Conservation (phyloP, 2,888 invertebrate genomes). For the Acanthosoma haemorrhoidale region DNA sequence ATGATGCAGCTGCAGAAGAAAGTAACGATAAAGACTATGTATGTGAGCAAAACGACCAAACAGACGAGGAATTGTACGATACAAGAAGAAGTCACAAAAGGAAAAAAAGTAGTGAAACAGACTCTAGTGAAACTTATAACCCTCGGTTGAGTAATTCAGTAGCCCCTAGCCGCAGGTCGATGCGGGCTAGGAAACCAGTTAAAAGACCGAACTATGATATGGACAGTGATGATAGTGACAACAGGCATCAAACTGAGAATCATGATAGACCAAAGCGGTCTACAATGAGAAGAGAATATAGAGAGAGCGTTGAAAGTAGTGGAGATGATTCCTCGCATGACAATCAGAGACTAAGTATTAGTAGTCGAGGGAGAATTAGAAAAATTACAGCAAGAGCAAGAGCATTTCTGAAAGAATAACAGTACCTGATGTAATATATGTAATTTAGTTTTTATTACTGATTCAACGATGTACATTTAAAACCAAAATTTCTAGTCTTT, state of each 20-base stretch:
- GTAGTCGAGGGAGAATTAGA: slow-evolving; percentile 77
- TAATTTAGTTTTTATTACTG: background rate
- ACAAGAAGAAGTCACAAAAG: slow-evolving; percentile 34
- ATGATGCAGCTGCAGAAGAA: slow-evolving; percentile 40
- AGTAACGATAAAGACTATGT: slow-evolving; percentile 35
- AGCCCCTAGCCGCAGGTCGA: slow-evolving; percentile 39
- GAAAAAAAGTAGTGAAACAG: slow-evolving; percentile 33
- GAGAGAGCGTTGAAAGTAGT: slow-evolving; percentile 38
- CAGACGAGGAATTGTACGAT: slow-evolving; percentile 6
- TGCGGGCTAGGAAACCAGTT: slow-evolving; percentile 24
- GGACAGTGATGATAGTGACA: slow-evolving; percentile 24
- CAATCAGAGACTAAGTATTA: slow-evolving; percentile 53
- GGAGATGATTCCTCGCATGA: slow-evolving; percentile 38
- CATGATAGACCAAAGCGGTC: slow-evolving; percentile 25
- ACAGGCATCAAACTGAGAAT: background rate
- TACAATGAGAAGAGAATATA: slow-evolving; percentile 40
- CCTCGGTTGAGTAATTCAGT: slow-evolving; percentile 32
- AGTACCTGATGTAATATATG: background rate
- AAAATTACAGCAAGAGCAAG: slow-evolving; percentile 75
- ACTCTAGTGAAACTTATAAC: slow-evolving; percentile 33
- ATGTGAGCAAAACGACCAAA: slow-evolving; percentile 31
- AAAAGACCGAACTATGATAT: slow-evolving; percentile 46
- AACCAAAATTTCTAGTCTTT: background rate
- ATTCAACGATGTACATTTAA: background rate
- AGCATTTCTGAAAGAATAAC: slow-evolving; percentile 46